A percentile compares a stretch with the other conserved stretches of the same genome.
Conservation (phyloP, 2,113 vertebrate genomes). For the Pholis gunnellus region DNA sequence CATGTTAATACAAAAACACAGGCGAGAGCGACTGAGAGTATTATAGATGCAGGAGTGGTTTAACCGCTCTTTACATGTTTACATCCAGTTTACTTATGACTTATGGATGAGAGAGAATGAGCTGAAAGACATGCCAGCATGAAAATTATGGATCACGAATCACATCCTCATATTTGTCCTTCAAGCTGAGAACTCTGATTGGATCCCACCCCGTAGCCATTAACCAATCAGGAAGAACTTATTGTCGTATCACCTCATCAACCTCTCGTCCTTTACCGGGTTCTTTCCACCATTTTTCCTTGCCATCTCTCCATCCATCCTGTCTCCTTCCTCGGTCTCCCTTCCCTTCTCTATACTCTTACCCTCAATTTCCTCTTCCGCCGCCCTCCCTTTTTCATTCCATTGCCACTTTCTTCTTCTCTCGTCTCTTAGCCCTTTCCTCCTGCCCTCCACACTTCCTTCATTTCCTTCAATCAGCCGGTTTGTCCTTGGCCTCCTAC, state of each 20-base stretch:
- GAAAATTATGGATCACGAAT: constrained; percentile 12
- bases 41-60: constrained; percentile 15
- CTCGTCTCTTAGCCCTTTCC: constrained; percentile 12
- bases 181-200: constrained; percentile 31
- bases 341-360: background rate
- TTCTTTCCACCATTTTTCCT: background rate
- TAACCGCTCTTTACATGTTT: constrained; percentile 23
- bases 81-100: constrained; percentile 45
- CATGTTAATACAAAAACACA: constrained; percentile 14
- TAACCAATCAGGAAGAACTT: constrained; percentile 53
- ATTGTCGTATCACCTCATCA: constrained; percentile 24
- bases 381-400: constrained; percentile 12
- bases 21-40: background rate
- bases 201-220: constrained; percentile 30
- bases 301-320: constrained; percentile 6
- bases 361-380: constrained; percentile 2
- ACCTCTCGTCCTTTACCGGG: constrained; percentile 42
- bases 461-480: constrained; percentile 41
- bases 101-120: constrained; percentile 44
- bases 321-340: background rate
- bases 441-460: constrained; percentile 11
- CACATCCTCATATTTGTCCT: constrained; percentile 2
- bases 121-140: constrained; percentile 29
- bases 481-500: constrained; percentile 35
- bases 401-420: constrained; percentile 26